Evolutionary conservation across 1,140 invertebrate species (phyloP).

Genomic region (Charaxes varanes): DNA sequence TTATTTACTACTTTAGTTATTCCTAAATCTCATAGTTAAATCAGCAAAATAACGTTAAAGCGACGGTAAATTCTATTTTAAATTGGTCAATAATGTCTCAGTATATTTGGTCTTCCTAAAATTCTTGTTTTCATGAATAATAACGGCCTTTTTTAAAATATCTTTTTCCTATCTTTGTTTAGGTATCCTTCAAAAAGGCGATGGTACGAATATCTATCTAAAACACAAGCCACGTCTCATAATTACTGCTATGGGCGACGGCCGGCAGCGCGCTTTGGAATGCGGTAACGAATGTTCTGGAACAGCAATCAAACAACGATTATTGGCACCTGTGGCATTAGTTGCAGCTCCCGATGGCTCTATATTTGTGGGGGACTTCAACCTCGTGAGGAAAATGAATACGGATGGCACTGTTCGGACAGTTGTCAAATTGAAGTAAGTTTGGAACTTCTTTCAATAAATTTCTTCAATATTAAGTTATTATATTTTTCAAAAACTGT

Average conservation of each 20-base stretch:
- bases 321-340: slow-evolving; percentile 93
- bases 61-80: no score
- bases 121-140: no score
- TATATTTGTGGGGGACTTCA: slow-evolving; percentile 96
- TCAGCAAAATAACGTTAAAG: no score
- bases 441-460: no score
- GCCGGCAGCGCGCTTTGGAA: slow-evolving; percentile 88
- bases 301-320: slow-evolving; percentile 84
- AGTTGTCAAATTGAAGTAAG: slow-evolving; percentile 92
- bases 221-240: slow-evolving; percentile 95
- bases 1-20: no score
- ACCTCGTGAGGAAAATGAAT: slow-evolving; percentile 92
- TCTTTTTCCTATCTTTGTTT: slow-evolving; percentile 22
- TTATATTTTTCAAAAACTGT: background rate
- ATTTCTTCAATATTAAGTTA: background rate
- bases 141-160: no score
- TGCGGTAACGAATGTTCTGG: slow-evolving; percentile 88
- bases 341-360: slow-evolving; percentile 94
- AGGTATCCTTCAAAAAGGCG: slow-evolving; percentile 97
- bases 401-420: slow-evolving; percentile 92
- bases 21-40: no score
- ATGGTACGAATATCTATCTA: slow-evolving; percentile 96
- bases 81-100: background rate
- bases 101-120: no score
- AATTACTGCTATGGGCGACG: slow-evolving; percentile 94